phyloP scores from a whole-genome alignment of 2,797 vertebrate genomes.

The Mormyrus hasselquistii region DNA sequence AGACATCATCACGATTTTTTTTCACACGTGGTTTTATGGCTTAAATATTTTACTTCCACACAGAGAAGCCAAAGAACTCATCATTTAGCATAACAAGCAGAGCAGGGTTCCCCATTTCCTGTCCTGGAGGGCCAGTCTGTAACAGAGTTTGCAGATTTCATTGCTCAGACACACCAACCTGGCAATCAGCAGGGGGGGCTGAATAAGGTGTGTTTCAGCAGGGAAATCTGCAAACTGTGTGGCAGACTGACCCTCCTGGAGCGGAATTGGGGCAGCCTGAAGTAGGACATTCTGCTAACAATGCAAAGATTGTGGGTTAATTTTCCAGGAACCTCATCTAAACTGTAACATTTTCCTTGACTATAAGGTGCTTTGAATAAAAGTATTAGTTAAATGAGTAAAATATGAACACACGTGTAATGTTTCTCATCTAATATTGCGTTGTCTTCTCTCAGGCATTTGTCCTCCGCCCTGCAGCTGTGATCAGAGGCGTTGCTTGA shows the following conservation, averaged over 20 bases:
- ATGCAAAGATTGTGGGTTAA: neutral
- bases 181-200: neutral
- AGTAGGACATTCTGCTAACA: neutral
- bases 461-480: neutral
- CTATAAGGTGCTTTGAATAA: neutral
- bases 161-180: neutral
- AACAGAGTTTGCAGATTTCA: neutral
- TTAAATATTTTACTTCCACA: conserved; percentile 4
- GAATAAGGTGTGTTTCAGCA: neutral
- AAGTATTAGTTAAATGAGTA: neutral
- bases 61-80: neutral
- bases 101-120: neutral
- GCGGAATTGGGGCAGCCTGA: neutral
- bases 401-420: neutral
- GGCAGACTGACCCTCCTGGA: neutral
- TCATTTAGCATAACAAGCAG: neutral
- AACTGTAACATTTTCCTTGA: neutral
- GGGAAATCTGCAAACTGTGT: neutral
- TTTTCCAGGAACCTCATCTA: neutral
- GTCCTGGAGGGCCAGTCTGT: neutral
- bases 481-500: neutral
- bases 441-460: neutral
- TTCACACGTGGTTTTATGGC: neutral
- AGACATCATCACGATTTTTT: neutral
- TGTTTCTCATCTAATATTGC: neutral